A percentile compares a stretch with the other conserved stretches of the same genome.
Conservation (phyloP, 2,888 invertebrate species). For the Melinopterus prodromus region DNA sequence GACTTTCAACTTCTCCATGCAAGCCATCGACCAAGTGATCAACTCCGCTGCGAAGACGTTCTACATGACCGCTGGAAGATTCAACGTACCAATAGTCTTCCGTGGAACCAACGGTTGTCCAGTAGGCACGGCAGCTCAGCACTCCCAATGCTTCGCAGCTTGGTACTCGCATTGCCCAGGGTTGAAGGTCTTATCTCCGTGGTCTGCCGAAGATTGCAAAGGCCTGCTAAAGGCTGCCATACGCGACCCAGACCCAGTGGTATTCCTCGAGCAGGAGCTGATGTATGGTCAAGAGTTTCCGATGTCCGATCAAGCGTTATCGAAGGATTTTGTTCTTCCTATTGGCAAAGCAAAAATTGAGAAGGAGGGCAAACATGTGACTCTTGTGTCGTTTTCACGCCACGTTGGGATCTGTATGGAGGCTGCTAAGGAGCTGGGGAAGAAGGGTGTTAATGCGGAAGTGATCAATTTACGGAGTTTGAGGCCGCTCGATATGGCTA, state of each 20-base stretch:
- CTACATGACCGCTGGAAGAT: conserved; percentile 72
- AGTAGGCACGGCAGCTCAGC: conserved; percentile 70
- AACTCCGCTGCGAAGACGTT: conserved; percentile 75
- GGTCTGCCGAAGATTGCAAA: conserved; percentile 67
- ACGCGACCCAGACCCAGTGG: conserved; percentile 70
- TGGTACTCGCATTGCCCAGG: conserved; percentile 73
- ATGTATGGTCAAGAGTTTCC: conserved; percentile 68
- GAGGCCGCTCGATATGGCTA: conserved; percentile 85
- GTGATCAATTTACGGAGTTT: conserved; percentile 93
- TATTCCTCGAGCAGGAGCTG: conserved; percentile 71
- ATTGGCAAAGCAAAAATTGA: conserved; percentile 73
- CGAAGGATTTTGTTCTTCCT: conserved; percentile 85
- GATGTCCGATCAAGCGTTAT: conserved; percentile 82
- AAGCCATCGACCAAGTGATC: conserved; percentile 76
- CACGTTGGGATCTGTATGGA: conserved; percentile 85
- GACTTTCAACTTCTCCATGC: conserved; percentile 81
- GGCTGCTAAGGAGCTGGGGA: conserved; percentile 88
- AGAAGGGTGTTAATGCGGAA: conserved; percentile 88
- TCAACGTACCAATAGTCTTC: conserved; percentile 72
- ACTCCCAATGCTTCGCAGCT: conserved; percentile 72
- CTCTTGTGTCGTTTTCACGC: conserved; percentile 89
- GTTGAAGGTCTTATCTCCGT: conserved; percentile 70
- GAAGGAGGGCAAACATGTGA: conserved; percentile 78
- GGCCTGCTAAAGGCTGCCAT: conserved; percentile 71
- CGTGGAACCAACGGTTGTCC: conserved; percentile 73